phyloP scores from a whole-genome alignment of 2,888 invertebrate species.

The Gastracanthus pulcherrimus region DNA sequence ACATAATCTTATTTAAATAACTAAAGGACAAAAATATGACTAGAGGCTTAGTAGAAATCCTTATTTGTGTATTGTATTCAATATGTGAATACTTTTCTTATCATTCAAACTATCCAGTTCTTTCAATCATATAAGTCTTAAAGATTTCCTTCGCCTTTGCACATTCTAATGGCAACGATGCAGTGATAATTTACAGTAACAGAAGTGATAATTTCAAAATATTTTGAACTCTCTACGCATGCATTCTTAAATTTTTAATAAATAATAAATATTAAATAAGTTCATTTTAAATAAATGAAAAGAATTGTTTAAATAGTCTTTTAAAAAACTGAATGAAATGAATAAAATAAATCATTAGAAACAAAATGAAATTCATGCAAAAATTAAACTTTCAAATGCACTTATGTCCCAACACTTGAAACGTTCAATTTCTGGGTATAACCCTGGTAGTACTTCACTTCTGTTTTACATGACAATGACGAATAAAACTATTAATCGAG shows the following conservation, averaged over 20 bases:
- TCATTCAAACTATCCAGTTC: too few species aligned
- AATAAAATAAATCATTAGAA: not conserved
- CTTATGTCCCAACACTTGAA: too few species aligned
- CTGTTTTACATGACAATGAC: constrained; percentile 34
- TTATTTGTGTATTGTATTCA: constrained; percentile 17
- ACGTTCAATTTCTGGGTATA: too few species aligned
- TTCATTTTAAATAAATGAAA: constrained; percentile 11
- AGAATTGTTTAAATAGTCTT: not conserved
- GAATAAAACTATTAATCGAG: constrained; percentile 34
- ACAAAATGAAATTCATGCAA: not conserved
- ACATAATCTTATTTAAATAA: constrained; percentile 66
- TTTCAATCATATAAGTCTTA: not conserved
- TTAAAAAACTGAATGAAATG: not conserved
- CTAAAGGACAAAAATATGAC: constrained; percentile 62
- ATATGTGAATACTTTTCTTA: too few species aligned
- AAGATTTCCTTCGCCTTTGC: constrained; percentile 37
- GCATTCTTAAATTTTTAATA: not conserved
- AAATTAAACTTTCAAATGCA: too few species aligned
- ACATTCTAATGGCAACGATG: constrained; percentile 56
- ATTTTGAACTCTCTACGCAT: not conserved
- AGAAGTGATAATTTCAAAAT: constrained; percentile 29
- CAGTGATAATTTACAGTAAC: constrained; percentile 43
- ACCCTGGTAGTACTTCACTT: too few species aligned
- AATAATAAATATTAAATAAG: constrained; percentile 1
- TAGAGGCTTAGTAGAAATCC: constrained; percentile 60